Conservation (phyloP, 23 tunicate genomes). For the Botrylloides violaceus region DNA sequence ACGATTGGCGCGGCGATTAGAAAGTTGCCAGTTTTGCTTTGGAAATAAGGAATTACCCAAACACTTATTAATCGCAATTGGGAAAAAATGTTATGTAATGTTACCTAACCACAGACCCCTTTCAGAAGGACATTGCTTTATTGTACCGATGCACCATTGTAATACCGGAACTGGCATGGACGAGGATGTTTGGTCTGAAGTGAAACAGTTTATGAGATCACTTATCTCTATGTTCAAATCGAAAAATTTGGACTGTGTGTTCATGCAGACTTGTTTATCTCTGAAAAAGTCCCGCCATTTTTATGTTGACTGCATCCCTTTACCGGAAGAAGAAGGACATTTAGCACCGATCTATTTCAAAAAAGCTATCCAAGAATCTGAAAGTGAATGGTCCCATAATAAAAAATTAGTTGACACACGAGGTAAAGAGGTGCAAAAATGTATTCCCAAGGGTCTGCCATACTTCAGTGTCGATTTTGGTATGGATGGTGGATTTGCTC, state of each 20-base stretch:
- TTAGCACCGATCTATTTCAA: conserved; percentile 93
- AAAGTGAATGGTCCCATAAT: conserved; percentile 79
- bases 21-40: conserved; percentile 72
- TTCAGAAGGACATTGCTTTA: conserved; percentile 77
- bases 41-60: conserved; percentile 68
- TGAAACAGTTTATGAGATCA: conserved; percentile 61
- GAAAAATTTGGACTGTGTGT: conserved; percentile 61
- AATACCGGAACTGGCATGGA: conserved; percentile 65
- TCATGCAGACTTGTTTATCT: conserved; percentile 56
- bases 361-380: conserved; percentile 96
- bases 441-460: conserved; percentile 79
- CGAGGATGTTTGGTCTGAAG: conserved; percentile 93
- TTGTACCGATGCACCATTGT: conserved; percentile 85
- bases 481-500: conserved; percentile 93
- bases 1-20: conserved; percentile 46
- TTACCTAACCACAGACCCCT: conserved; percentile 64
- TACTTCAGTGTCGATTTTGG: conserved; percentile 93
- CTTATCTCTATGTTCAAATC: conserved; percentile 38
- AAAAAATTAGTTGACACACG: conserved; percentile 84
- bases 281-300: conserved; percentile 65
- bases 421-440: conserved; percentile 50
- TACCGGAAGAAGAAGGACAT: conserved; percentile 67
- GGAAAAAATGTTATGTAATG: conserved; percentile 50
- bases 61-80: conserved; percentile 65
- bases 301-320: conserved; percentile 80